phyloP scores from a whole-genome alignment of 1,140 invertebrate genomes.

The Acromyrmex charruanus region DNA sequence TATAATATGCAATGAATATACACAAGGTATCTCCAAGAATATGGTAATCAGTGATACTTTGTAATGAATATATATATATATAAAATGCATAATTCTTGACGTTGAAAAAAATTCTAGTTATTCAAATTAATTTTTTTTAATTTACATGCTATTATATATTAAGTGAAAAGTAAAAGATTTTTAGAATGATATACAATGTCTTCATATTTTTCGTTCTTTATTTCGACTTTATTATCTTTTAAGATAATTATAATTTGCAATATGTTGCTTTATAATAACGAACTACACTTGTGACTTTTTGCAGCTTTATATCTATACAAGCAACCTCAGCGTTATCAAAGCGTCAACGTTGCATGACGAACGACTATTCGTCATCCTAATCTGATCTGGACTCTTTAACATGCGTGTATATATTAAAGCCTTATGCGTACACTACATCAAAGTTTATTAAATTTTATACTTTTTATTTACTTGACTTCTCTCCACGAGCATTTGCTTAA shows the following conservation, averaged over 20 bases:
- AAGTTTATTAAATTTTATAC: slow-evolving; percentile 58
- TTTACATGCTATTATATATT: background rate
- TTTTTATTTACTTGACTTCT: slow-evolving; percentile 30
- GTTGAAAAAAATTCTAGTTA: background rate
- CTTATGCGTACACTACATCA: slow-evolving; percentile 2
- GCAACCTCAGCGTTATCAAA: slow-evolving; percentile 33
- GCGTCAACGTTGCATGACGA: slow-evolving; percentile 28
- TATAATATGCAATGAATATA: slow-evolving; percentile 62
- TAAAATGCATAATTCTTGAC: slow-evolving; percentile 38
- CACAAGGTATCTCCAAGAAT: slow-evolving; percentile 29
- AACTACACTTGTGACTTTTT: slow-evolving; percentile 21
- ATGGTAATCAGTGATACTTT: slow-evolving; percentile 31
- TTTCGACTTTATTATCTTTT: background rate
- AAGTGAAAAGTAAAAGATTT: background rate
- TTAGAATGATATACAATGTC: background rate
- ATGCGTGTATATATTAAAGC: slow-evolving; percentile 15
- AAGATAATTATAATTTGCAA: slow-evolving; percentile 29
- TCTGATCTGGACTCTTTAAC: slow-evolving; percentile 43
- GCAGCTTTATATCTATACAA: slow-evolving; percentile 19
- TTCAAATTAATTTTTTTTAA: slow-evolving; percentile 28
- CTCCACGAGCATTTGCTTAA: background rate
- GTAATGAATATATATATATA: slow-evolving; percentile 29
- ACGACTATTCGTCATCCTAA: slow-evolving; percentile 47
- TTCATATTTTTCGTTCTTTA: background rate
- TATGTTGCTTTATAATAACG: slow-evolving; percentile 11